Percentiles rank a stretch among this genome's conserved stretches.
Conservation (phyloP, 1,140 invertebrate species). For the Cydia splendana region DNA sequence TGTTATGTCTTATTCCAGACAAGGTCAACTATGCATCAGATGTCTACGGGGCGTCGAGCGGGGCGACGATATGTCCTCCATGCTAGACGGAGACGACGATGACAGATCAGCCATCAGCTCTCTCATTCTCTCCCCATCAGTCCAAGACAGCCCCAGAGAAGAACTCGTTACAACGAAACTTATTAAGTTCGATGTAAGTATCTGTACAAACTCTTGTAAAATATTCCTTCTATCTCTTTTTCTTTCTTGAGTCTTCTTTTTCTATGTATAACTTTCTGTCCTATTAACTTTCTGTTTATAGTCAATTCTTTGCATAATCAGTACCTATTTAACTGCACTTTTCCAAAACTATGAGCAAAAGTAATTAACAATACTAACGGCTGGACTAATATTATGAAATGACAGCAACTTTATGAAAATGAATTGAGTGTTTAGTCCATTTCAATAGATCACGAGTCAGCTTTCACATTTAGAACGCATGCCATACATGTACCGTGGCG, state of each 20-base stretch:
- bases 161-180: conserved; percentile 72
- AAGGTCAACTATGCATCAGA: conserved; percentile 88
- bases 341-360: conserved; percentile 51
- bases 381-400: conserved; percentile 43
- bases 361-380: conserved; percentile 60
- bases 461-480: conserved; percentile 20
- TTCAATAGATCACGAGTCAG: not conserved
- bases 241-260: conserved; percentile 40
- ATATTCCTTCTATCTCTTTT: conserved; percentile 37
- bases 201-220: conserved; percentile 34
- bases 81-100: conserved; percentile 86
- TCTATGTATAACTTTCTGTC: conserved; percentile 29
- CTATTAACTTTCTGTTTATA: conserved; percentile 35
- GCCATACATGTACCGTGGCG: not conserved
- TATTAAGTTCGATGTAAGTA: conserved; percentile 75
- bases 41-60: conserved; percentile 85
- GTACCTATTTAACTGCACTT: conserved; percentile 62
- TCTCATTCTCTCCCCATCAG: conserved; percentile 70
- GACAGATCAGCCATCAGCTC: conserved; percentile 85
- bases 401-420: conserved; percentile 21
- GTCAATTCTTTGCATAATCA: conserved; percentile 36
- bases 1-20: conserved; percentile 74
- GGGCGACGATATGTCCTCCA: conserved; percentile 84
- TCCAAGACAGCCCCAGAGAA: conserved; percentile 66
- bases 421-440: not conserved